A percentile compares a stretch with the other conserved stretches of the same genome.
phyloP scores from a whole-genome alignment of 30 jellyfish, hydroid and myxozoan species.

The Hydra vulgaris region DNA sequence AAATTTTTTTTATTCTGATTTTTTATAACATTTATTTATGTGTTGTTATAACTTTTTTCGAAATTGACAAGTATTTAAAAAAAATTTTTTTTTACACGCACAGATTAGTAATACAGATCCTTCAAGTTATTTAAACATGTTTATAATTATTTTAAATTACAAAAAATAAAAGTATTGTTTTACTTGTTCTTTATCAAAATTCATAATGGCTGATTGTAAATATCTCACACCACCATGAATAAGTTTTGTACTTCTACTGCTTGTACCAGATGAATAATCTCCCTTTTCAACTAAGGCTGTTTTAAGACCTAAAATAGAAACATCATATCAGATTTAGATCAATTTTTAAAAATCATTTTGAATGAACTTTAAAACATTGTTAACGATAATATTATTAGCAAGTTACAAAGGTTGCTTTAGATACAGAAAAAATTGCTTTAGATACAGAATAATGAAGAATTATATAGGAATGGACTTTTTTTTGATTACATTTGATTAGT shows the following conservation, averaged over 20 bases:
- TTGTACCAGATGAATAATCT: constrained; percentile 92
- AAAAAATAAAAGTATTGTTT: no score
- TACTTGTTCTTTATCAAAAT: constrained; percentile 79
- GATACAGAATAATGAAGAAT: constrained; percentile 85
- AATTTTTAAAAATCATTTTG: neutral
- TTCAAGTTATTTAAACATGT: no score
- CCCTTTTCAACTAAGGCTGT: constrained; percentile 84
- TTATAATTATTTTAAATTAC: no score
- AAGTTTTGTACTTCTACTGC: constrained; percentile 93
- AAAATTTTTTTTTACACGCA: no score
- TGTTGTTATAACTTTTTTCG: no score
- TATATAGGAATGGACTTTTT: constrained; percentile 93
- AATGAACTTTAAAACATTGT: no score
- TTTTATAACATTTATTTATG: no score
- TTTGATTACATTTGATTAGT: constrained; percentile 81
- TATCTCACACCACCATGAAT: constrained; percentile 99
- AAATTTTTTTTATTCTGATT: no score
- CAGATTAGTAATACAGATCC: no score
- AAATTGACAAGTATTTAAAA: no score
- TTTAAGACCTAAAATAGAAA: constrained; percentile 47
- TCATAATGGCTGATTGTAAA: constrained; percentile 80
- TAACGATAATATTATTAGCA: no score
- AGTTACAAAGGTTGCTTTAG: no score
- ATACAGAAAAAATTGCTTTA: constrained; percentile 94
- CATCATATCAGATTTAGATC: neutral